Percentiles rank a stretch among this genome's conserved stretches.
phyloP scores from a whole-genome alignment of 2,797 vertebrate species.

The Pseudochirops cupreus region DNA sequence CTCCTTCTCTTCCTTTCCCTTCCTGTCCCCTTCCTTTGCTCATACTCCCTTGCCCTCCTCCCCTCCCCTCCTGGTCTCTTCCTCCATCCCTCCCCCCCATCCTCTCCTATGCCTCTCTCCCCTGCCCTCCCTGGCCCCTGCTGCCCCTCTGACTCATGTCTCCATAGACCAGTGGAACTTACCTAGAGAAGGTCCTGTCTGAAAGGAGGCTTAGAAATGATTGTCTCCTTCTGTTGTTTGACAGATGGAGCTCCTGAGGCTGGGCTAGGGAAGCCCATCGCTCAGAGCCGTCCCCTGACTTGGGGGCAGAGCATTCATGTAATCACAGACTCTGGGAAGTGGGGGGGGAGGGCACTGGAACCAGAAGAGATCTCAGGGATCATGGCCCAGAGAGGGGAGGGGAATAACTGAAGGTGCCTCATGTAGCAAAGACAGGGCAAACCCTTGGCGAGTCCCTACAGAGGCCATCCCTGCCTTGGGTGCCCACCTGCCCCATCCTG shows the following conservation, averaged over 20 bases:
- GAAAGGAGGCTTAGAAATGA: not conserved
- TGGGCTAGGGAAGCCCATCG: not conserved
- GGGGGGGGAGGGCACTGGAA: not conserved
- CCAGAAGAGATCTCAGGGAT: not conserved
- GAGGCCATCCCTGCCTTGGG: not conserved
- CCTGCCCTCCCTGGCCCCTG: not conserved
- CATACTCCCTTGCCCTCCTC: not conserved
- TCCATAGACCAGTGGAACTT: not conserved
- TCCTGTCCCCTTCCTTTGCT: not conserved
- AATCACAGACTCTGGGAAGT: not conserved
- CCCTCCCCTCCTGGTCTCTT: slow-evolving; percentile 66
- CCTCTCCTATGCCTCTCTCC: not conserved
- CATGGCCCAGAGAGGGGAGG: not conserved
- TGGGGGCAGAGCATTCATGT: not conserved
- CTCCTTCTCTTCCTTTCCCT: slow-evolving; percentile 77
- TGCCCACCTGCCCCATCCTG: not conserved
- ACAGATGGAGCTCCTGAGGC: not conserved
- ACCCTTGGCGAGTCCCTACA: not conserved
- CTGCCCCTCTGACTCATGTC: not conserved
- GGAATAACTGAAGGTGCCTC: not conserved
- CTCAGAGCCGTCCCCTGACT: not conserved
- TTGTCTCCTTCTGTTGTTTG: not conserved
- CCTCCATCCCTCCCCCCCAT: slow-evolving; percentile 70
- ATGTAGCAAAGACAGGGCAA: not conserved
- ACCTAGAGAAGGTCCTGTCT: not conserved